Evolutionary conservation across 2,797 vertebrate species (phyloP).

Genomic region (Aselliscus stoliczkanus): DNA sequence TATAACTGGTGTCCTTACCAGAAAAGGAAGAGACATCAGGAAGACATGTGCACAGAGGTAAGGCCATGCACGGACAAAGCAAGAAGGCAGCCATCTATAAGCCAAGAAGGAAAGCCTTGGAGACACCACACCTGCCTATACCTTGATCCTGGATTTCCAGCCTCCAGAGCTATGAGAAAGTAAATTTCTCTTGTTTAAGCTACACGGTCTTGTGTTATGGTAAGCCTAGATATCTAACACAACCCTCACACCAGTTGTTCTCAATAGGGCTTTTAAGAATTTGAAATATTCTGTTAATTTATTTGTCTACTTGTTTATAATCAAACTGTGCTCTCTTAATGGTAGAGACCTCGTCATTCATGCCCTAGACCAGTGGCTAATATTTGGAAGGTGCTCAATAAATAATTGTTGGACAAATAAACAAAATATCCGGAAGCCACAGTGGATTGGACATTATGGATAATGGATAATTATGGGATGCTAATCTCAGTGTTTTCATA

Average conservation of each 20-base stretch:
- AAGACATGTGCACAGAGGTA: not conserved
- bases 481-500: not conserved
- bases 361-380: not conserved
- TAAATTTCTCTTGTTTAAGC: not conserved
- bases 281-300: not conserved
- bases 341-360: not conserved
- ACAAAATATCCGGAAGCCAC: not conserved
- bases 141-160: not conserved
- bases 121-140: not conserved
- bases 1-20: not conserved
- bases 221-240: not conserved
- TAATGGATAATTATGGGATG: not conserved
- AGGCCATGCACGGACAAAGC: not conserved
- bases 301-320: not conserved
- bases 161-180: not conserved
- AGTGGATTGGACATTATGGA: not conserved
- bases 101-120: not conserved
- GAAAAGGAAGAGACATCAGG: not conserved
- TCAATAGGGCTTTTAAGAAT: not conserved
- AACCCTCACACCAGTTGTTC: not conserved
- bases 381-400: not conserved
- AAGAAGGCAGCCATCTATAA: not conserved
- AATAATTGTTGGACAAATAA: not conserved
- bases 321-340: not conserved
- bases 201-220: not conserved